Conservation (phyloP, 2,888 invertebrate species). For the Eupithecia tripunctaria region DNA sequence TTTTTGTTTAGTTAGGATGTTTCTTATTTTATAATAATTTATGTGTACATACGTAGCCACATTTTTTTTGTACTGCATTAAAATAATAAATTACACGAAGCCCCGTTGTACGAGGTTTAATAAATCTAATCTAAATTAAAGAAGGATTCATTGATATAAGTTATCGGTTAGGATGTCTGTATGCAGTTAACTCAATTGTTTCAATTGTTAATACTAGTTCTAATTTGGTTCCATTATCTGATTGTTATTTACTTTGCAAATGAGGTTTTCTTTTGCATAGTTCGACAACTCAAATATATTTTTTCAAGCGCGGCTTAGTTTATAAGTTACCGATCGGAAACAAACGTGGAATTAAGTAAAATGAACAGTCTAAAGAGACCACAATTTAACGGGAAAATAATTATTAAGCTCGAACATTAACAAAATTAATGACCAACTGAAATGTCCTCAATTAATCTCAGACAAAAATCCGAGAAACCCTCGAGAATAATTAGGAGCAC, state of each 20-base stretch:
- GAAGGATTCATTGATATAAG: too few relatives aligned
- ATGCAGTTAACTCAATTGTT: too few relatives aligned
- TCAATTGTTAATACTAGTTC: too few relatives aligned
- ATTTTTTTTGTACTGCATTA: not conserved
- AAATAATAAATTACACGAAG: not conserved
- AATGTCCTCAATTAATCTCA: conserved; percentile 16
- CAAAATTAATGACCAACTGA: conserved; percentile 16
- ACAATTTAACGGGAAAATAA: conserved; percentile 13
- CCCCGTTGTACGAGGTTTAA: not conserved
- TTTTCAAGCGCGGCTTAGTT: not conserved
- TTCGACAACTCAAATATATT: not conserved
- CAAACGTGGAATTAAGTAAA: not conserved
- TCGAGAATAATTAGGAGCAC: conserved; percentile 19
- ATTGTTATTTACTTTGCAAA: too few relatives aligned
- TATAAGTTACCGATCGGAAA: not conserved
- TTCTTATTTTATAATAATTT: not conserved
- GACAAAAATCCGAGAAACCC: conserved; percentile 18
- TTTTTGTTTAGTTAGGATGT: not conserved
- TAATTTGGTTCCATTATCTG: too few relatives aligned
- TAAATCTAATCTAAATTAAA: not conserved
- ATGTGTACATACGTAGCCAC: not conserved
- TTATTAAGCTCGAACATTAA: conserved; percentile 16
- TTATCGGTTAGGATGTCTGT: too few relatives aligned
- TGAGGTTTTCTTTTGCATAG: too few relatives aligned
- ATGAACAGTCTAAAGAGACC: not conserved